These are phyloP conservation scores for Platyrinchus mystaceus DNA, from an alignment of 2,797 vertebrate genomes.

Conservation along the genomic window DNA sequence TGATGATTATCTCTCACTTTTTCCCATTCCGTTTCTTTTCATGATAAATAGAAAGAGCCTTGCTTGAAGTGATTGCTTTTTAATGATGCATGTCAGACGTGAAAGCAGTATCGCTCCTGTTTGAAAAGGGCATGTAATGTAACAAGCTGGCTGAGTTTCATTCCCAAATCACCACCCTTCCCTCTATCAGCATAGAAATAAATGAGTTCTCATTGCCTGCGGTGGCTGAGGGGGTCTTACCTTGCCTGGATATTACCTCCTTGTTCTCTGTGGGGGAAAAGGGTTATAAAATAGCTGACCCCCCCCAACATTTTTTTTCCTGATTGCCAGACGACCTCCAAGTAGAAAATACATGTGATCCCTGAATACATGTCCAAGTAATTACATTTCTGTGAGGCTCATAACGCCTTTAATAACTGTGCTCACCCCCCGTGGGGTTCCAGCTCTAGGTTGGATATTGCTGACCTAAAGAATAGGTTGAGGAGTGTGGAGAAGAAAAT, in stretches of 20 bases:
- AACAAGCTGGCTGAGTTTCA: conserved; percentile 47
- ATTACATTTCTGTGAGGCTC: background rate
- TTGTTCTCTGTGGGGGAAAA: conserved; percentile 33
- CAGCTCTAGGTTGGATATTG: background rate
- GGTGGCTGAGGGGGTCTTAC: background rate
- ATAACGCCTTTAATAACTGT: background rate
- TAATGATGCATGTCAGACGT: conserved; percentile 54
- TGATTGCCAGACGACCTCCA: conserved; percentile 12
- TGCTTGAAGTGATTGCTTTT: conserved; percentile 57
- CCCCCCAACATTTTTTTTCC: background rate
- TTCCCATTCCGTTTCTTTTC: conserved; percentile 22
- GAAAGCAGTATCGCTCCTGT: conserved; percentile 26
- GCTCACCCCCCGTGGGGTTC: background rate
- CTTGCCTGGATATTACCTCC: conserved; percentile 31
- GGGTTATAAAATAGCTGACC: conserved; percentile 5
- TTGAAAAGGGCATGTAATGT: conserved; percentile 47
- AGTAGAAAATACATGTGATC: conserved; percentile 30
- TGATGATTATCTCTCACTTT: conserved; percentile 61
- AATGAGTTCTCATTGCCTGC: conserved; percentile 7
- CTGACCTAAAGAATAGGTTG: background rate
- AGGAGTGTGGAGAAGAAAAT: background rate
- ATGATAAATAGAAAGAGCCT: conserved; percentile 47
- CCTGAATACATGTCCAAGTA: background rate
- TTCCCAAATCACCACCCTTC: conserved; percentile 39
- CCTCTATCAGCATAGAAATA: conserved; percentile 32